Evolutionary conservation across 23 tunicate species (phyloP), one percentile per base, ranked within the genome.

Genomic region (Trididemnum nubilum): DNA sequence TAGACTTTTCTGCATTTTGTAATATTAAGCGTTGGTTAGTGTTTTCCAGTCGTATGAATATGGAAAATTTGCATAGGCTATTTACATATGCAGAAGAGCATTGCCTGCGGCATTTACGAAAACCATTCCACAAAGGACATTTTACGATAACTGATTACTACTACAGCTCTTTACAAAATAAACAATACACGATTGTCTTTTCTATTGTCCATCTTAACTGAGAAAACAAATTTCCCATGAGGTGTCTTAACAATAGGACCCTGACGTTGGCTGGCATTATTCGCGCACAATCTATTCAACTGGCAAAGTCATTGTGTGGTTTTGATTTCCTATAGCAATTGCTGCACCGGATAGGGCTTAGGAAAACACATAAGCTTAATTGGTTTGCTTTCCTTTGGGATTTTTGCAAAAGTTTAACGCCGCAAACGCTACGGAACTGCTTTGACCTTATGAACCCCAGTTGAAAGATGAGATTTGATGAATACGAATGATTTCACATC

Each of bases 261-360:
- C 12, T 44, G 54, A 44, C 54, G 54, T 15, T 15, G 15, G 15
- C 15, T 44, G 54, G 54, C 54, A 44, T 44, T 44, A 15, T 44
- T 44, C 54, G 54, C 15, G 9, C 9, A 44, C 15, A 44, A n/a
- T n/a, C n/a, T n/a, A n/a, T 9, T 15, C 12, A 44, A 44, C 54
- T 44, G 54, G 54, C 54, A 44, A 44, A 44, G 54, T 44, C 54
- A 44, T 61, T 61, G 67, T 61, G 22, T 61, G 3, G 67, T 24
- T 61, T 22, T 24, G 28, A 61, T 61, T 61, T 61, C 26, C 67
- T 61, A 3, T 5, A 3, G 67, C n/a, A 61, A n/a, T 61, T 61
- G 67, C 67, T 12, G 67, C 67, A 61, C 67, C 67, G 67, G 67
- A 21, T 61, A 61, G n/a, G 5, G 5, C 18, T 61, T 61, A 3